A percentile compares a stretch with the other conserved stretches of the same genome.
phyloP scores from a whole-genome alignment of 1,140 invertebrate species.

The Drosophila rhopaloa region DNA sequence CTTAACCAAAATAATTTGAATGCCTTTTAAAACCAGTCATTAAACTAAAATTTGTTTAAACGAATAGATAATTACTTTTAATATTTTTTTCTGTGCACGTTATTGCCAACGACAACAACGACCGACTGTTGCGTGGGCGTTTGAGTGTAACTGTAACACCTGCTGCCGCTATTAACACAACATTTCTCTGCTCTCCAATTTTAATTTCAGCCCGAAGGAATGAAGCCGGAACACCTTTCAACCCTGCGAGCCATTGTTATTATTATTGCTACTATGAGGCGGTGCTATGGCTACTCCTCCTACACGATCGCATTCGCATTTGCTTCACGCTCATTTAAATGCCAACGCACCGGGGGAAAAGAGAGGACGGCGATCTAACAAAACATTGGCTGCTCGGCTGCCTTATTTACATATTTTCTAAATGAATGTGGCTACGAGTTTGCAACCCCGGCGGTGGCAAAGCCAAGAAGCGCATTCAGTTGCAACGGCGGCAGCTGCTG shows the following conservation, averaged over 20 bases:
- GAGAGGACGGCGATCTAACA: constrained; percentile 21
- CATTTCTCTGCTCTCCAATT: constrained; percentile 49
- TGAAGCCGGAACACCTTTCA: constrained; percentile 67
- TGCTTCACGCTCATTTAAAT: constrained; percentile 64
- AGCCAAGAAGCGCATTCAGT: constrained; percentile 67
- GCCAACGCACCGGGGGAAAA: constrained; percentile 55
- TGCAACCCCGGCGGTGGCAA: constrained; percentile 44
- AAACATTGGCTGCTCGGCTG: constrained; percentile 48
- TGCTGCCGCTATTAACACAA: constrained; percentile 43
- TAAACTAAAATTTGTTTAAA: no score
- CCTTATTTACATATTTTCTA: constrained; percentile 73
- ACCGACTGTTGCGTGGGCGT: constrained; percentile 46
- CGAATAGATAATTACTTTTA: background rate
- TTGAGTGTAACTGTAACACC: constrained; percentile 49
- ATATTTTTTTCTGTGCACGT: constrained; percentile 16
- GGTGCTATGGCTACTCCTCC: constrained; percentile 10
- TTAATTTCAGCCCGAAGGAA: constrained; percentile 61
- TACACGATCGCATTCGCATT: constrained; percentile 39
- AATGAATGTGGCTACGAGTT: constrained; percentile 48
- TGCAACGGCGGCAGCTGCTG: constrained; percentile 54
- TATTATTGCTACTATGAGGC: constrained; percentile 10
- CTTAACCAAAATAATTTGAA: no score
- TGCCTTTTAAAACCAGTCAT: no score
- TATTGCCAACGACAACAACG: constrained; percentile 15
- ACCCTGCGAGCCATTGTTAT: constrained; percentile 44